phyloP scores from a whole-genome alignment of 2,797 vertebrate species.

The Cyprinodon diabolis region DNA sequence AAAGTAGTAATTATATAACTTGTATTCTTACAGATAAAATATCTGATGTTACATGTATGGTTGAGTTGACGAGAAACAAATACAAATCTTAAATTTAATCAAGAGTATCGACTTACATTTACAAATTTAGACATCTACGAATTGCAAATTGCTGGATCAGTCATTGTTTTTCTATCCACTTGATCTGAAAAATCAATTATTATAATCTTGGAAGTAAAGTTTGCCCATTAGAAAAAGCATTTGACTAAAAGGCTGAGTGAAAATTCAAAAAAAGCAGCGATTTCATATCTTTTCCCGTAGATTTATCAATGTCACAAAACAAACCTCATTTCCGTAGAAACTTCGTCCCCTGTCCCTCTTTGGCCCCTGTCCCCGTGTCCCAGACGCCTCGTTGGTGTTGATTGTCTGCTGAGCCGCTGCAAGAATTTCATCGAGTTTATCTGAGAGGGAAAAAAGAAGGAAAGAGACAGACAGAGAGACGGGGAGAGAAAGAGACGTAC shows the following conservation, averaged over 20 bases:
- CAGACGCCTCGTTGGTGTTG: conserved; percentile 88
- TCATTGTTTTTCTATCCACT: neutral
- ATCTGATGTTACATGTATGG: too few species aligned
- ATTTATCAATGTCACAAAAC: conserved; percentile 16
- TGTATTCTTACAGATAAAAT: too few species aligned
- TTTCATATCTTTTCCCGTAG: neutral
- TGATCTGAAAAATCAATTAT: neutral
- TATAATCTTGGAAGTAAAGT: neutral
- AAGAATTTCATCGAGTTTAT: conserved; percentile 95
- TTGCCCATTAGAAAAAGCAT: neutral
- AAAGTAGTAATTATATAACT: too few species aligned
- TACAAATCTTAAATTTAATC: too few species aligned
- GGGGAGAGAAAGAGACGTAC: conserved; percentile 41
- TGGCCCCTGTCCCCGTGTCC: conserved; percentile 81
- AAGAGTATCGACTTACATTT: too few species aligned
- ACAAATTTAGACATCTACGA: neutral
- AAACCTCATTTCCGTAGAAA: conserved; percentile 82
- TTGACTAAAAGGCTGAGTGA: neutral
- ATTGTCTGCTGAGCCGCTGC: conserved; percentile 95
- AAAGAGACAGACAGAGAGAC: conserved; percentile 39
- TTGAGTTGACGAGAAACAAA: too few species aligned
- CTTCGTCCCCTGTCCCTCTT: conserved; percentile 76
- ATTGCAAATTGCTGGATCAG: neutral
- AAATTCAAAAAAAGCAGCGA: neutral
- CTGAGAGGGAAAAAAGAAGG: conserved; percentile 69